Evolutionary conservation across 1,140 invertebrate genomes (phyloP).

Genomic region (Andricus grossulariae): DNA sequence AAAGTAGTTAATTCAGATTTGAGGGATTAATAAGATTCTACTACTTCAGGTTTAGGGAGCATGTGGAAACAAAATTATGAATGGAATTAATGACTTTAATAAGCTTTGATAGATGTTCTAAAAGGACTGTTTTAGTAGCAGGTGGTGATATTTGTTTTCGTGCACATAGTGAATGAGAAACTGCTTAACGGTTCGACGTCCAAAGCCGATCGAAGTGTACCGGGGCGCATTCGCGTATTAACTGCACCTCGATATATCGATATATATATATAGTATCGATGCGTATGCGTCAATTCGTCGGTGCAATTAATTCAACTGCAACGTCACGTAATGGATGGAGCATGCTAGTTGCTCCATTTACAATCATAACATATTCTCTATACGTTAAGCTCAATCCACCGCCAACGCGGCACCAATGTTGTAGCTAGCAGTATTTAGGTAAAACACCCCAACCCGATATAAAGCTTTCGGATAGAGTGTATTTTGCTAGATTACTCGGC

Average conservation of each 20-base stretch:
- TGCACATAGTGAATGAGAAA: conserved; percentile 5
- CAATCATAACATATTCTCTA: not conserved
- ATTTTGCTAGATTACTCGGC: not conserved
- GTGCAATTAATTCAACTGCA: conserved; percentile 25
- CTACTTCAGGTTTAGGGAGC: too few species aligned
- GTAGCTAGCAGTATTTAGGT: not conserved
- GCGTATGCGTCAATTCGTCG: conserved; percentile 25
- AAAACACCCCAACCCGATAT: not conserved
- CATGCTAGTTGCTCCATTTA: conserved; percentile 14
- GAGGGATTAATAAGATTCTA: too few species aligned
- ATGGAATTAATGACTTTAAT: too few species aligned
- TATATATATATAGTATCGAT: conserved; percentile 11
- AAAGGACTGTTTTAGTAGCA: not conserved
- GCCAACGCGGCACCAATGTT: not conserved
- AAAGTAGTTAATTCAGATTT: too few species aligned
- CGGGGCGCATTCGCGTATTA: not conserved
- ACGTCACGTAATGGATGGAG: conserved; percentile 21
- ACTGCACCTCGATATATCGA: conserved; percentile 24
- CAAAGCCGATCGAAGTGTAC: conserved; percentile 22
- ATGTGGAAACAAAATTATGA: too few species aligned
- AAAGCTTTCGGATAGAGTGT: not conserved
- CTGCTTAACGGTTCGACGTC: conserved; percentile 10
- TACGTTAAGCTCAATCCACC: not conserved
- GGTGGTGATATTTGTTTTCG: not conserved
- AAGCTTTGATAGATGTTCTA: too few species aligned